Conservation (phyloP, 2,888 invertebrate genomes). For the Rhyacophila evoluta region DNA sequence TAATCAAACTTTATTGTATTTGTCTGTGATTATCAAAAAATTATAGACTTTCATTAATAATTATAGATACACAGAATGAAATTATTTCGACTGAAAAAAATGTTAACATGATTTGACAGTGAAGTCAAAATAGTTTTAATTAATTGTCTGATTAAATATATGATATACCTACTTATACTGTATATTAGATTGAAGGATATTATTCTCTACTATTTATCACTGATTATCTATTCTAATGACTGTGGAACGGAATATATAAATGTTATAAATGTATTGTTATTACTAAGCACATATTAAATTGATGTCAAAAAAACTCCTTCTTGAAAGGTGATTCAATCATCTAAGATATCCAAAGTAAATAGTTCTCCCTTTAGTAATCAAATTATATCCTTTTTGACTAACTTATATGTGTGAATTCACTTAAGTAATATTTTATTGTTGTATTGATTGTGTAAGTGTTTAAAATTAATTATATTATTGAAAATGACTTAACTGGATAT, state of each 20-base stretch:
- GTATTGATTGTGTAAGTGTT: not conserved
- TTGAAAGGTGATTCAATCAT: not conserved
- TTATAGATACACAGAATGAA: slow-evolving; percentile 15
- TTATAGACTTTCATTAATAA: slow-evolving; percentile 25
- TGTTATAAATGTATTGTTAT: not conserved
- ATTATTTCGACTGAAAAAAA: slow-evolving; percentile 43
- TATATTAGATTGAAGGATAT: slow-evolving; percentile 8
- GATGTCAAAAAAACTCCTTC: not conserved
- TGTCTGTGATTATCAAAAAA: slow-evolving; percentile 46
- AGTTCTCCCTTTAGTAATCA: not conserved
- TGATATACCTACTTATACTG: not conserved
- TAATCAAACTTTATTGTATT: slow-evolving; percentile 41
- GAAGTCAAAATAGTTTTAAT: slow-evolving; percentile 15
- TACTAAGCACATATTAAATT: not conserved
- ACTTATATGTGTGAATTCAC: not conserved
- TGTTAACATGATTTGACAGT: slow-evolving; percentile 26
- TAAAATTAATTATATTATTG: not conserved
- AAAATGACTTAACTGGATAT: not conserved
- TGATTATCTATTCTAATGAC: not conserved
- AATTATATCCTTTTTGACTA: not conserved
- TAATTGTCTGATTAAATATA: slow-evolving; percentile 25
- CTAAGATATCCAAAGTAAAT: slow-evolving; percentile 8
- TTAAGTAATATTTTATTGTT: slow-evolving; percentile 2
- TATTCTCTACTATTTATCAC: not conserved
- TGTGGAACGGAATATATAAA: not conserved